Conservation (phyloP, 2,797 vertebrate species). For the Peromyscus attwateri region DNA sequence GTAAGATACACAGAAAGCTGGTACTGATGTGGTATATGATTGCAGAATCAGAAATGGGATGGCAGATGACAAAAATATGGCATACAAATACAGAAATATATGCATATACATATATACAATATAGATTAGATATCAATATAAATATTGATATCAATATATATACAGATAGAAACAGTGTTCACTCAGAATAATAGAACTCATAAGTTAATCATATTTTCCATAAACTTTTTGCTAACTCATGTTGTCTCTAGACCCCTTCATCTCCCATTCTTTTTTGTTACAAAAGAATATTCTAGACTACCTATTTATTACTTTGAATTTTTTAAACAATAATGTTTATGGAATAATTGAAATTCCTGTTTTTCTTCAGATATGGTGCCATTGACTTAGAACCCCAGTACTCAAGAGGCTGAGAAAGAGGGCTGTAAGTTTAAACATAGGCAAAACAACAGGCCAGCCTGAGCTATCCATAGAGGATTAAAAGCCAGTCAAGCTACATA, state of each 20-base stretch:
- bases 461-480: not conserved
- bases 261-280: slow-evolving; percentile 3
- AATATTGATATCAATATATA: not conserved
- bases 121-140: not conserved
- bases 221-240: not conserved
- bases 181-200: not conserved
- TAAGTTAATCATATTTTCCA: not conserved
- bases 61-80: not conserved
- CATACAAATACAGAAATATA: not conserved
- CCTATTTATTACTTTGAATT: not conserved
- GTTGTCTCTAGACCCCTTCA: not conserved
- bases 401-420: not conserved
- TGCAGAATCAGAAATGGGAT: not conserved
- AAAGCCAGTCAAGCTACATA: not conserved
- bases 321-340: slow-evolving; percentile 25
- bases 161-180: not conserved
- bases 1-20: not conserved
- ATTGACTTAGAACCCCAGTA: not conserved
- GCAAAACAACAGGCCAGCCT: not conserved
- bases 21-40: not conserved
- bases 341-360: not conserved
- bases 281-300: not conserved
- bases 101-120: not conserved
- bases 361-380: not conserved
- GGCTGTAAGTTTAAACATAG: not conserved